Evolutionary conservation across 2,113 vertebrate species (phyloP).

Genomic region (Calidris pygmaea): DNA sequence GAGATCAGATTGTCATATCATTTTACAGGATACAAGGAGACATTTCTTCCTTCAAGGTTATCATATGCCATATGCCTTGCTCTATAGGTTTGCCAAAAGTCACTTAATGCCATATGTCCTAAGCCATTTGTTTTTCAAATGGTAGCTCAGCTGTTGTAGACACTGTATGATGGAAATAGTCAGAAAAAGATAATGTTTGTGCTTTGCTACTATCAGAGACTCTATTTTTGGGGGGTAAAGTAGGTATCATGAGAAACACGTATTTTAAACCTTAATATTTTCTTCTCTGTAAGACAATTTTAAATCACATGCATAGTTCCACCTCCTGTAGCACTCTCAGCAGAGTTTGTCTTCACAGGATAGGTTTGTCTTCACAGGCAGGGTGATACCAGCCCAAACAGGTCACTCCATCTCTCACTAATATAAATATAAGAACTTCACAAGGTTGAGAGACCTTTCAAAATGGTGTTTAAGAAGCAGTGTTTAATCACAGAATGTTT

Average conservation of each 20-base stretch:
- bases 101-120: constrained; percentile 49
- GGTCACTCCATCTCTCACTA: not conserved
- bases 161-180: not conserved
- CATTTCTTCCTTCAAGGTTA: constrained; percentile 48
- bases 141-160: not conserved
- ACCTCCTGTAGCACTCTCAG: not conserved
- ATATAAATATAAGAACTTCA: not conserved
- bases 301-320: accelerated
- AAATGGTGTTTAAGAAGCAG: not conserved
- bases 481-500: not conserved
- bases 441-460: not conserved
- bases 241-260: not conserved
- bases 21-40: constrained; percentile 11
- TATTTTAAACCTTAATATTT: not conserved
- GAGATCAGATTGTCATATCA: not conserved
- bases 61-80: constrained; percentile 31
- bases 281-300: not conserved
- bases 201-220: not conserved
- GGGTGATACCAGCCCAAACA: not conserved
- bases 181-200: not conserved
- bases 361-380: not conserved
- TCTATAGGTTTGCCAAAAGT: constrained; percentile 50
- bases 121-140: not conserved
- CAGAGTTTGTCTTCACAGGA: no score
- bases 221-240: not conserved